phyloP scores from a whole-genome alignment of 1,140 invertebrate genomes.

The Gryllus bimaculatus region DNA sequence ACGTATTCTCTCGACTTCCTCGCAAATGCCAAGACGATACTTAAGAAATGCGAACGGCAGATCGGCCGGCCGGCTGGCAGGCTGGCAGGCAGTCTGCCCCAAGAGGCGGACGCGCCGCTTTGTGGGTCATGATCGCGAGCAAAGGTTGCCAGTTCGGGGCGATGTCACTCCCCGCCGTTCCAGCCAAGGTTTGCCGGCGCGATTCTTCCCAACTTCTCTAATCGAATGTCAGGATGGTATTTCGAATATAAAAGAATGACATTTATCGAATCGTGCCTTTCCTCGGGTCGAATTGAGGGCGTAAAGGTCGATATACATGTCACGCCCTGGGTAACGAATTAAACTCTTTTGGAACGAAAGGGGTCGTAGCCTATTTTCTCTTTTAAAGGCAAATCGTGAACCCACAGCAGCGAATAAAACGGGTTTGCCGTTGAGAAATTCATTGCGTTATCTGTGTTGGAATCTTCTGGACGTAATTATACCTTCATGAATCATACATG shows the following conservation, averaged over 20 bases:
- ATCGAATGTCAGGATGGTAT: too few relatives aligned
- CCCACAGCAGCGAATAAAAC: neutral
- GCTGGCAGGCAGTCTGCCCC: neutral
- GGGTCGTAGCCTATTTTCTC: too few relatives aligned
- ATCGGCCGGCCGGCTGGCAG: too few relatives aligned
- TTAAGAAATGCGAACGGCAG: neutral
- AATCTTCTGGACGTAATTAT: neutral
- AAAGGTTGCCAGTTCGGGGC: neutral
- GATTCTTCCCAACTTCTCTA: too few relatives aligned
- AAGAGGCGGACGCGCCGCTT: neutral
- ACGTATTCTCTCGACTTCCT: neutral
- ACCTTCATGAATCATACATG: neutral
- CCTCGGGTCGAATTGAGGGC: too few relatives aligned
- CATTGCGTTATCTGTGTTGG: neutral
- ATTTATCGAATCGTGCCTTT: too few relatives aligned
- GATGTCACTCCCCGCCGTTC: too few relatives aligned
- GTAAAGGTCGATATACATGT: too few relatives aligned
- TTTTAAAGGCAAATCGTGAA: neutral
- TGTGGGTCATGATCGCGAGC: neutral
- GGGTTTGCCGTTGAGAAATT: neutral
- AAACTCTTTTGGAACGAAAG: too few relatives aligned
- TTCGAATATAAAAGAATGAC: too few relatives aligned
- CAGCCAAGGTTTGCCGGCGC: too few relatives aligned
- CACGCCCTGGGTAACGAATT: too few relatives aligned
- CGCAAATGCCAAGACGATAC: neutral